Evolutionary conservation across 1,140 invertebrate genomes (phyloP).

Genomic region (Alviniconcha marisindica): DNA sequence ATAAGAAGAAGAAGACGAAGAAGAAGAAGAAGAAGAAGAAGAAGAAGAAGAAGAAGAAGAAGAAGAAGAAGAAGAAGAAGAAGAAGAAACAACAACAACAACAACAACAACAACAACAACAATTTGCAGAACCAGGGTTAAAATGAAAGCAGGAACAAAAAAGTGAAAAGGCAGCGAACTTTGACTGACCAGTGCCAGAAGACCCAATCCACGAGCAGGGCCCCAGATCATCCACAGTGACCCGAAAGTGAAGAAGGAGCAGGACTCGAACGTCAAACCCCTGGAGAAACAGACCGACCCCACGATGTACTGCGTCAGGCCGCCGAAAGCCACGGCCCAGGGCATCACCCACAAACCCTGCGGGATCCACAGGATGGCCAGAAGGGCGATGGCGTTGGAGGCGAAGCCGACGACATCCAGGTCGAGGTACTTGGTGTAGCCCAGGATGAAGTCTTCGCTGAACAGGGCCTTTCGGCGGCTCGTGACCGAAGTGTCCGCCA

Average conservation of each 20-base stretch:
- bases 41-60: neutral
- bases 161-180: too few species aligned
- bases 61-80: neutral
- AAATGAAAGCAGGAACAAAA: too few species aligned
- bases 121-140: too few species aligned
- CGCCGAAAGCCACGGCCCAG: constrained; percentile 57
- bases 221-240: constrained; percentile 65
- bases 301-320: constrained; percentile 55
- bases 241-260: constrained; percentile 57
- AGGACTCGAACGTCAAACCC: constrained; percentile 64
- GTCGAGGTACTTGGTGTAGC: constrained; percentile 60
- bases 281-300: constrained; percentile 60
- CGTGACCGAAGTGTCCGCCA: constrained; percentile 18
- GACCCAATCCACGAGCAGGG: constrained; percentile 46
- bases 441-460: constrained; percentile 53
- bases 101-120: neutral
- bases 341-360: constrained; percentile 49
- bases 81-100: neutral
- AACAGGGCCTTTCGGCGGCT: constrained; percentile 36
- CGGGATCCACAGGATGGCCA: constrained; percentile 56
- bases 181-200: constrained; percentile 40
- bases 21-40: neutral
- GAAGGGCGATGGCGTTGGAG: constrained; percentile 55
- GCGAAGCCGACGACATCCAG: constrained; percentile 59
- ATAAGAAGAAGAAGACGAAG: neutral